Base-by-base conservation (phyloP, 2,113 vertebrate genomes). In the Arenaria interpres region DNA sequence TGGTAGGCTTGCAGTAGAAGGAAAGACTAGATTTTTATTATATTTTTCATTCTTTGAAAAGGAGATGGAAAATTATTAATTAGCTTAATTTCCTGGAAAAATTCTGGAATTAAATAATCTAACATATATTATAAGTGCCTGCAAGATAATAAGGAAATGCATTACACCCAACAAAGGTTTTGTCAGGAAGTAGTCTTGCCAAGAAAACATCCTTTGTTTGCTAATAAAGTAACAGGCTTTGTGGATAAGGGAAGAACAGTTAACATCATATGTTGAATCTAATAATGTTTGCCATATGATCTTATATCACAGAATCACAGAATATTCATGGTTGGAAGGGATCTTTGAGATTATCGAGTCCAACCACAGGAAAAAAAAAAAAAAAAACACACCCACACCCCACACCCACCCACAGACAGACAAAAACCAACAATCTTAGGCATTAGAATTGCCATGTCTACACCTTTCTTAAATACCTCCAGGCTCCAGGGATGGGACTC, bases 131-230 rank as follows among this genome's bases (percentile, higher is more conserved):
- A n/a, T n/a, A 94, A 91, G 48, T 88, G 79, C 35, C 79, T 90
- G 53, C 39, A 92, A 88, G 92, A 86, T 84, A 93, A 92, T 89
- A 89, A 93, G 73, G 63, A 94, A 90, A 86, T 89, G 46, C 37
- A 46, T 90, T 86, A 81, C 91, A 92, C 68, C 80, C 89, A 93
- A 50, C 67, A 77, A 82, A 86, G 76, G 81, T 71, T 94, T 88
- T 93, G 75, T 86, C 89, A 93, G 95, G 75, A 95, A 84, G 72
- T 45, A 59, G 30, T 77, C 90, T 80, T 93, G 94, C 92, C 63
- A 90, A 92, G 67, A 89, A 95, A 84, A 51, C 41, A 45, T 85
- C 17, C 27, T 51, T 88, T 92, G 60, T 57, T 88, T 93, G 79
- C 73, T 92, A 90, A 83, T 3, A 2, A 76, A 66, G 35, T 90